These are phyloP conservation scores for Brevimyrus niger DNA, from an alignment of 2,113 vertebrate species.

Conservation along the genomic window DNA sequence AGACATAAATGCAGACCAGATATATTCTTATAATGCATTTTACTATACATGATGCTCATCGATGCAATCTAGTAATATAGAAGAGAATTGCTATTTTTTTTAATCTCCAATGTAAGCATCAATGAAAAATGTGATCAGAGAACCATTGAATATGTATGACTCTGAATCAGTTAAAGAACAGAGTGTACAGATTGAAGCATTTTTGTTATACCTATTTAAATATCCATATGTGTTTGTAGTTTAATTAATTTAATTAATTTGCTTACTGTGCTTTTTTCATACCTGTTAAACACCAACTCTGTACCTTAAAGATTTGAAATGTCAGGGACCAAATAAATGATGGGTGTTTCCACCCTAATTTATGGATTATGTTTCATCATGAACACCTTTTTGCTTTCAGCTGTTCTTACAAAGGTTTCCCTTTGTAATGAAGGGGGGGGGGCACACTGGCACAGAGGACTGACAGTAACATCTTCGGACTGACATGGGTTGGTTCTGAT, in stretches of 20 bases:
- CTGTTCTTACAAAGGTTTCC: background rate
- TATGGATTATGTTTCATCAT: background rate
- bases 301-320: background rate
- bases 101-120: too few species aligned
- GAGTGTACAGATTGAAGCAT: background rate
- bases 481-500: too few species aligned
- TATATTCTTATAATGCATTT: background rate
- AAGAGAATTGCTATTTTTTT: too few species aligned
- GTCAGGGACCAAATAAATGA: background rate
- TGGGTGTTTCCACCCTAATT: background rate
- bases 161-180: background rate
- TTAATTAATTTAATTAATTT: background rate
- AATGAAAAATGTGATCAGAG: background rate
- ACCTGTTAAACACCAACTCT: background rate
- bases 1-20: background rate
- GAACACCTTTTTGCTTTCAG: background rate
- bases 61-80: background rate
- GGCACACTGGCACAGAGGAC: too few species aligned
- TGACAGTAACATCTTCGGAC: too few species aligned
- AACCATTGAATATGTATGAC: background rate
- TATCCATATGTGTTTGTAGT: background rate
- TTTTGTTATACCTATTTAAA: background rate
- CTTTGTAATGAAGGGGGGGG: background rate
- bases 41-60: background rate
- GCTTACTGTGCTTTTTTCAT: background rate